Base-by-base conservation (phyloP, 2,888 invertebrate genomes). In the Heteromyza rotundicornis region DNA sequence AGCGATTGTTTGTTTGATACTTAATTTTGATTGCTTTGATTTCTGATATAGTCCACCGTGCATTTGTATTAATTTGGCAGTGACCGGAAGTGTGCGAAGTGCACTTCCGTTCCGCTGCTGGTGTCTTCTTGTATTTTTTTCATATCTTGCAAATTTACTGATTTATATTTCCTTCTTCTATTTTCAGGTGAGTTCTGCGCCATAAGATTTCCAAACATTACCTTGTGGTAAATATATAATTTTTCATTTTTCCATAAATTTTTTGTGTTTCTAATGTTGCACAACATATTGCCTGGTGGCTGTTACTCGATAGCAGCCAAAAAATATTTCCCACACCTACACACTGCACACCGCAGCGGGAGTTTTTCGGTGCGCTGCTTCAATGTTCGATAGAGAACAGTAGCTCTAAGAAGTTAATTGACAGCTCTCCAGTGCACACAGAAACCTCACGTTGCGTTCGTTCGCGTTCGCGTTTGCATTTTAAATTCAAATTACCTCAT, bases 71-170 rank as follows among this genome's bases (percentile, higher is more conserved):
- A 32, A 22, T 16, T 32, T 57, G 10, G 24, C 23, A 44, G n/a
- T 55, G 27, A 60, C 52, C 60, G 64, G 60, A 57, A 57, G 53
- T 54, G 64, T 60, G n/a, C n/a, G 68, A 68, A 68, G 64, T 60
- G 64, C 63, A 49, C 64, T 68, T 73, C 74, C 74, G 73, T 69
- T 68, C 65, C 66, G 57, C 22, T 51, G 44, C 51, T 56, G 62
- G 66, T 20, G 2, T 1, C 16, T 24, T 14, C 10, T 16, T 57
- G 47, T n/a, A 8, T n/a, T 32, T 51, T 32, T 51, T 56, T 23
- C 32, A 32, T 32, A 32, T 32, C 36, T 58, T 66, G 24, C 32
- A 36, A 20, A 47, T 17, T 58, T 23, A 47, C 51, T 53, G 36
- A 40, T 24, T 35, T 54, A 32, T 47, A 22, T 27, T 50, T 19